Percentiles rank a stretch among this genome's conserved stretches.
Conservation (phyloP, 1,140 invertebrate species). For the Forficula auricularia region DNA sequence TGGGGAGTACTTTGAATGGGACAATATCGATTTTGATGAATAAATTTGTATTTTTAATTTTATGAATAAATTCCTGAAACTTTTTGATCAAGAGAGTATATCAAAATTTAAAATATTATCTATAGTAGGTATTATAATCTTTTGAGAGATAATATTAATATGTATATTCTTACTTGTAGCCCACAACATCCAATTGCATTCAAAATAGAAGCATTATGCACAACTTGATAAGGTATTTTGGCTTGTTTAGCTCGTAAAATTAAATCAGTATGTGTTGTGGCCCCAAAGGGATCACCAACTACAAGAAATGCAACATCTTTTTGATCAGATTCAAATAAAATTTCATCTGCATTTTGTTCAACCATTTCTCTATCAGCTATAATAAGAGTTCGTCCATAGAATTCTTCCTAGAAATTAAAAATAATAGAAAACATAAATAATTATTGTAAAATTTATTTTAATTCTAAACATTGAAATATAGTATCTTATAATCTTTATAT, state of each 20-base stretch:
- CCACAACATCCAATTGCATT: constrained; percentile 95
- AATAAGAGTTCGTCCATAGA: constrained; percentile 63
- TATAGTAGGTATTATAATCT: too few species aligned
- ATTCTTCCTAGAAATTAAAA: constrained; percentile 52
- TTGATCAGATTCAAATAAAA: constrained; percentile 53
- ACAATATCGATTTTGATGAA: too few species aligned
- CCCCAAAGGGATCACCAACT: constrained; percentile 81
- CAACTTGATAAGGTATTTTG: constrained; percentile 46
- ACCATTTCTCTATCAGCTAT: constrained; percentile 87
- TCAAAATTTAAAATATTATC: too few species aligned
- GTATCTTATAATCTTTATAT: not conserved
- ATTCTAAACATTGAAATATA: not conserved
- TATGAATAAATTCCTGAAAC: too few species aligned
- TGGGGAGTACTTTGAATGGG: too few species aligned
- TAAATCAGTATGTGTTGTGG: constrained; percentile 94
- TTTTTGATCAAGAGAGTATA: too few species aligned
- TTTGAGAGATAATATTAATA: too few species aligned
- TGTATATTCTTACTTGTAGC: constrained; percentile 9
- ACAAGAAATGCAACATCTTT: constrained; percentile 81
- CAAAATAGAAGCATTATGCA: constrained; percentile 98
- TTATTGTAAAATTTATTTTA: not conserved
- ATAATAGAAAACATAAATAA: constrained; percentile 7
- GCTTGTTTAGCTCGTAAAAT: constrained; percentile 71
- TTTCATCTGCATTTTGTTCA: constrained; percentile 70
- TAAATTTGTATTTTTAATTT: too few species aligned